These are phyloP conservation scores for Stomatorhinus ivindoensis DNA, from an alignment of 2,113 vertebrate genomes.

Conservation along the genomic window DNA sequence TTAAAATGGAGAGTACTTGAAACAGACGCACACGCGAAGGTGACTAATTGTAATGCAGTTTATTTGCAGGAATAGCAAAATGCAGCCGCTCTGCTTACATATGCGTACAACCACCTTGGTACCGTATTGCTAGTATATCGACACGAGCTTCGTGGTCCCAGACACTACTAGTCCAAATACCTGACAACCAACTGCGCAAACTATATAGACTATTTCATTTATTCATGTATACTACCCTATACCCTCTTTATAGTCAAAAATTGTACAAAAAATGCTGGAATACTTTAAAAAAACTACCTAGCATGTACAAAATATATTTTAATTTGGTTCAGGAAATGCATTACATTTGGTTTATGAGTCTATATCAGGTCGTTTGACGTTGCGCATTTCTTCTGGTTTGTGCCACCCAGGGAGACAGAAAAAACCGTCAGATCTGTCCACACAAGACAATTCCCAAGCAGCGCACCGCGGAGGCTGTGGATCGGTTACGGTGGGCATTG, in stretches of 20 bases:
- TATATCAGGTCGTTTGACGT: constrained; percentile 3
- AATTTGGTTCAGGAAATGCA: not conserved
- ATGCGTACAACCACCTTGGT: not conserved
- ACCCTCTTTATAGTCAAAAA: not conserved
- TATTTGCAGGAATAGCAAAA: not conserved
- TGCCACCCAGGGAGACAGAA: not conserved
- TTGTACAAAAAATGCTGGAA: not conserved
- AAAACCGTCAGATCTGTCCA: not conserved
- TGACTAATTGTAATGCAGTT: not conserved
- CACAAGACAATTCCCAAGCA: not conserved
- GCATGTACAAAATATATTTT: not conserved
- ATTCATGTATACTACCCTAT: not conserved
- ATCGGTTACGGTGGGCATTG: constrained; percentile 24
- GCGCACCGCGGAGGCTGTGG: constrained; percentile 28
- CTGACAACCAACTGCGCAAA: not conserved
- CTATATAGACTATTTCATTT: not conserved
- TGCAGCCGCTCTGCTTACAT: not conserved
- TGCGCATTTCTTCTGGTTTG: not conserved
- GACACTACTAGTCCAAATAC: not conserved
- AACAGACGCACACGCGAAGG: not conserved
- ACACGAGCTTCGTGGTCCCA: not conserved
- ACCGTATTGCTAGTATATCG: not conserved
- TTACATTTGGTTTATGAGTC: not conserved
- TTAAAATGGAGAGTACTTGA: not conserved
- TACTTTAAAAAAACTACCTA: not conserved